These are phyloP conservation scores for Bos javanicus DNA, from an alignment of 2,113 vertebrate genomes.

Conservation along the genomic window DNA sequence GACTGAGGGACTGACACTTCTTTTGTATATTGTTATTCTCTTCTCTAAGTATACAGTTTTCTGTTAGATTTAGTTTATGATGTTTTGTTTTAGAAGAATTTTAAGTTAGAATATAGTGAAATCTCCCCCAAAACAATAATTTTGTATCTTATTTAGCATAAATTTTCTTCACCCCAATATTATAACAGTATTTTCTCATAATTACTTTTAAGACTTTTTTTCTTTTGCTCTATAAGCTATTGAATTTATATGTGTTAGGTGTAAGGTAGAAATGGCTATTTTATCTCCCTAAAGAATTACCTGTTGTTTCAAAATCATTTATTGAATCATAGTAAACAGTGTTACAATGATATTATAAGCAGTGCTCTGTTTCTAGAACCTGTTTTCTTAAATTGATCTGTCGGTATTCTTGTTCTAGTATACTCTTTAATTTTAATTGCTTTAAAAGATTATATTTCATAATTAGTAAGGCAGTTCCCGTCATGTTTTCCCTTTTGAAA, in stretches of 20 bases:
- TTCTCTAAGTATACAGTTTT: background rate
- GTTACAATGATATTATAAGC: background rate
- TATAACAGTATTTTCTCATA: background rate
- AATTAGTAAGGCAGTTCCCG: background rate
- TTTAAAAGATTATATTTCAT: background rate
- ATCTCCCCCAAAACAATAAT: background rate
- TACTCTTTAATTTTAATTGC: background rate
- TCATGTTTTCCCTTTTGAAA: background rate
- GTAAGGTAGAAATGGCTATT: background rate
- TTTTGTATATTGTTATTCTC: background rate
- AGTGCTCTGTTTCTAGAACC: background rate
- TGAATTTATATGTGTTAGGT: background rate
- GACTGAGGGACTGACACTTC: background rate
- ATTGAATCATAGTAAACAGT: background rate
- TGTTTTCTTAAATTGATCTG: background rate
- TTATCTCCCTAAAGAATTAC: background rate
- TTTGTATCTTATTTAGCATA: background rate
- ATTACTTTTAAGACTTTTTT: background rate
- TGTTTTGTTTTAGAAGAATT: background rate
- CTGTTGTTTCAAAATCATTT: background rate
- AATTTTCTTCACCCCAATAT: background rate
- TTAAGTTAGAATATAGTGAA: background rate
- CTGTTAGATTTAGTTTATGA: background rate
- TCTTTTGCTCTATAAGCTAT: background rate
- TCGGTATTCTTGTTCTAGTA: background rate